Conservation (phyloP, 2,113 vertebrate species). For the Opisthocomus hoazin region DNA sequence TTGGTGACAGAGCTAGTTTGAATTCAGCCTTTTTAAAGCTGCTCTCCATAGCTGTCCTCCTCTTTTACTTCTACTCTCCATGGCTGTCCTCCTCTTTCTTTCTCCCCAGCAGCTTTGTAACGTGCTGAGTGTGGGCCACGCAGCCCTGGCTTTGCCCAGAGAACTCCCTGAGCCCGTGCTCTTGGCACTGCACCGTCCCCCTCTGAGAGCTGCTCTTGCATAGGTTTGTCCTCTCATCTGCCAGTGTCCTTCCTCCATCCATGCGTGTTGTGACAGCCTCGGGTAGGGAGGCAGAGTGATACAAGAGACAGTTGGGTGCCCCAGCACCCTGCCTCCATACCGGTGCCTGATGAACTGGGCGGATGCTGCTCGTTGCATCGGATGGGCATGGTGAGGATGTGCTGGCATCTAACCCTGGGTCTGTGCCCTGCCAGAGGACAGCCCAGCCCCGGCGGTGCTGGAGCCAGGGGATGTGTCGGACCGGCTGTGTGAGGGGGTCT, state of each 20-base stretch:
- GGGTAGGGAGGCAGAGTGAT: neutral
- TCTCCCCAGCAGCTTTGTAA: neutral
- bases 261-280: neutral
- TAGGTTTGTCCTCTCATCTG: neutral
- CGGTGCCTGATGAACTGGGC: neutral
- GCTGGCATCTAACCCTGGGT: neutral
- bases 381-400: neutral
- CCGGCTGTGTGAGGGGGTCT: neutral
- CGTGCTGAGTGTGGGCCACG: neutral
- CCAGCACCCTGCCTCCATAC: neutral
- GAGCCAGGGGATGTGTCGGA: neutral
- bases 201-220: neutral
- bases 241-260: neutral
- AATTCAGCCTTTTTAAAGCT: neutral
- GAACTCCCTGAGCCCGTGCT: neutral
- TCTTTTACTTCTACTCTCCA: neutral
- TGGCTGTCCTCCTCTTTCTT: neutral
- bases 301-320: neutral
- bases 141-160: neutral
- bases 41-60: neutral
- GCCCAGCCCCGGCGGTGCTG: neutral
- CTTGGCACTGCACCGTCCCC: neutral
- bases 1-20: neutral
- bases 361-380: neutral
- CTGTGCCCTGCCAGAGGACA: neutral